Percentiles rank a stretch among this genome's conserved stretches.
Evolutionary conservation across 1,140 invertebrate genomes (phyloP).

Genomic region (Drosophila serrata): DNA sequence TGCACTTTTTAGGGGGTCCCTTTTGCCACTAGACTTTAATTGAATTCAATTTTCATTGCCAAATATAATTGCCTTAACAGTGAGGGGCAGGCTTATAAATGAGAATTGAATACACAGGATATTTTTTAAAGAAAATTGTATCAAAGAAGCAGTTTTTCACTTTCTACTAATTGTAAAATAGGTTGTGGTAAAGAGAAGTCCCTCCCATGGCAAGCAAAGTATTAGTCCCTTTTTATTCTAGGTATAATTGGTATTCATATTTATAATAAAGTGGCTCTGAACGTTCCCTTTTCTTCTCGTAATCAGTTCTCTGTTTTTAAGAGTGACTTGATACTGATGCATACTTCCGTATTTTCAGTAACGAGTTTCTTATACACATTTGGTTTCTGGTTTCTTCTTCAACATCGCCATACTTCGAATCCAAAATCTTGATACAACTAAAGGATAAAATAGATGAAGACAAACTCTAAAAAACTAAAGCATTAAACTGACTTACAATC

Average conservation of each 20-base stretch:
- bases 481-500: neutral
- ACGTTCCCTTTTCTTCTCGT: conserved; percentile 43
- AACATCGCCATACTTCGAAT: neutral
- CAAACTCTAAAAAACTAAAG: neutral
- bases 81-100: neutral
- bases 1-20: neutral
- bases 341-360: too few species aligned
- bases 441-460: neutral
- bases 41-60: conserved; percentile 1
- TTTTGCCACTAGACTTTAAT: neutral
- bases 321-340: conserved; percentile 42
- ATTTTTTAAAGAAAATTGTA: neutral
- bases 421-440: neutral
- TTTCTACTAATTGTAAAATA: too few species aligned
- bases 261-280: conserved; percentile 58
- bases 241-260: conserved; percentile 57
- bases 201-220: too few species aligned
- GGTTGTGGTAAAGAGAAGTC: too few species aligned
- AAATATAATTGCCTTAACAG: neutral
- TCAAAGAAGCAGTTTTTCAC: neutral
- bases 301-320: too few species aligned
- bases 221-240: conserved; percentile 57
- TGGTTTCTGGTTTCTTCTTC: too few species aligned
- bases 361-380: too few species aligned
- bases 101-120: neutral